Evolutionary conservation across 1,140 invertebrate genomes (phyloP).

Genomic region (Sarcophaga bullata): DNA sequence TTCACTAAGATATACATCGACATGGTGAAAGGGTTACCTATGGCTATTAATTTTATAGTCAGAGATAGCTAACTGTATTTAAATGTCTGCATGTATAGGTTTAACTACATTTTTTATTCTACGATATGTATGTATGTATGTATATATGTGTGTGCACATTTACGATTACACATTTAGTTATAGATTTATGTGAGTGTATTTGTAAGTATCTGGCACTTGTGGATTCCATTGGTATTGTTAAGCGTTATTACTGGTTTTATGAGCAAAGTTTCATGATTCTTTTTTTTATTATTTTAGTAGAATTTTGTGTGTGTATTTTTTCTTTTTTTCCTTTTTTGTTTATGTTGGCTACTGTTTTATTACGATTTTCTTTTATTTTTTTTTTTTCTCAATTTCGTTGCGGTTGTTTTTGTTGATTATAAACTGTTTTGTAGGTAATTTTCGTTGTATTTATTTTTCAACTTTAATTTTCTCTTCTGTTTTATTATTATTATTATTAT

Average conservation of each 20-base stretch:
- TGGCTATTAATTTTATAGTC: conserved; percentile 34
- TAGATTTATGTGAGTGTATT: too few species aligned
- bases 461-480: neutral
- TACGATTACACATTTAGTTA: too few species aligned
- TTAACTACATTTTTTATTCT: neutral
- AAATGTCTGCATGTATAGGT: conserved; percentile 21
- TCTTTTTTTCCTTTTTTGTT: neutral
- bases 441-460: conserved; percentile 1
- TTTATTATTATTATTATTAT: neutral
- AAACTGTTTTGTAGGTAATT: neutral
- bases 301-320: neutral
- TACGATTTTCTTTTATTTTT: neutral
- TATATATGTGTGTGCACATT: too few species aligned
- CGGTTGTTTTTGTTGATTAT: conserved; percentile 11
- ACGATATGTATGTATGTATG: neutral
- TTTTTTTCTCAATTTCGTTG: conserved; percentile 6
- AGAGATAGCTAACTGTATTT: conserved; percentile 34
- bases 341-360: neutral
- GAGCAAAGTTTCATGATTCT: conserved; percentile 31
- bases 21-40: conserved; percentile 21
- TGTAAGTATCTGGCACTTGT: neutral
- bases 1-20: conserved; percentile 17
- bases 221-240: conserved; percentile 25
- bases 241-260: conserved; percentile 33
- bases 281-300: neutral